These are phyloP conservation scores for Calidris pygmaea DNA, from an alignment of 2,113 vertebrate species.

Conservation along the genomic window DNA sequence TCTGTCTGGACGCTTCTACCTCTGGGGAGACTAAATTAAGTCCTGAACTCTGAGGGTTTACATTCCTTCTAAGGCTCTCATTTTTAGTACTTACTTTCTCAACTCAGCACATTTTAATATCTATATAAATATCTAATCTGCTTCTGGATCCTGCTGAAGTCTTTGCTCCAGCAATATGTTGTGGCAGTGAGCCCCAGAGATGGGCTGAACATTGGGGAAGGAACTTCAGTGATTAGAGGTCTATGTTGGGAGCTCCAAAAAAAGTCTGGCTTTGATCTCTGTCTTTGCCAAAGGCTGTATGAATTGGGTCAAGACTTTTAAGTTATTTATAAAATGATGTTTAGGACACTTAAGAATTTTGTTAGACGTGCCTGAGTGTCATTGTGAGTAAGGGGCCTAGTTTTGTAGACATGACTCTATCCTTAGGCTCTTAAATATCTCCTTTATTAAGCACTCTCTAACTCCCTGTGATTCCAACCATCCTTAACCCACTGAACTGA, in stretches of 20 bases:
- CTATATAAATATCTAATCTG: background rate
- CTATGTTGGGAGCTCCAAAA: background rate
- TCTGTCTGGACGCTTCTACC: accelerated
- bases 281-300: background rate
- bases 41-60: background rate
- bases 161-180: background rate
- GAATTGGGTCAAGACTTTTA: background rate
- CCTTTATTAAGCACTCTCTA: background rate
- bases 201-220: background rate
- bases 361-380: background rate
- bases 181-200: background rate
- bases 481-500: background rate
- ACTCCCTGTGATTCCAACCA: background rate
- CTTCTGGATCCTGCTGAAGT: background rate
- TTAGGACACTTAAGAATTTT: background rate
- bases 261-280: background rate
- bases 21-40: background rate
- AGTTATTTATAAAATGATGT: background rate
- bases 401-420: background rate
- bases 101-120: background rate
- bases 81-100: background rate
- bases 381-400: background rate
- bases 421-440: background rate
- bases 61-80: background rate
- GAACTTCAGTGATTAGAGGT: background rate